These are phyloP conservation scores for Caenorhabditis sp. DNA, from an alignment of 2,888 invertebrate species.

Conservation along the genomic window DNA sequence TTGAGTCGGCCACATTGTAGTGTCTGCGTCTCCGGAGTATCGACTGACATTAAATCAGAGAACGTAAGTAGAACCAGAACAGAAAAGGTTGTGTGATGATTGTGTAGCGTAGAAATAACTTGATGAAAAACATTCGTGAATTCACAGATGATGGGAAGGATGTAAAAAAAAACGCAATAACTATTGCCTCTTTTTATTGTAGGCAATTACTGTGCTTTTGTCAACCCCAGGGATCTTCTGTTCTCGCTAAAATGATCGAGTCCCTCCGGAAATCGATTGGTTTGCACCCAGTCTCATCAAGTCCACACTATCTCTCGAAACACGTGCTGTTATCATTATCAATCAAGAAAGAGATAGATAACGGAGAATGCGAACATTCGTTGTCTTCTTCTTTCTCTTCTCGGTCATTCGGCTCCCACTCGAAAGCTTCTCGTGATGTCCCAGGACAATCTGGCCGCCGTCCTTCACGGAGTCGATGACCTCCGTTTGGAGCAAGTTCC, in stretches of 20 bases:
- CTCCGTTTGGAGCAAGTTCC: slow-evolving; percentile 63
- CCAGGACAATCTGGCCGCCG: slow-evolving; percentile 67
- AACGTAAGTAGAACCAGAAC: background rate
- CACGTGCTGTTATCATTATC: slow-evolving; percentile 27
- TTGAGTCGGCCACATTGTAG: slow-evolving; percentile 16
- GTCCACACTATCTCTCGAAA: too few relatives aligned
- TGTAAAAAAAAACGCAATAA: too few relatives aligned
- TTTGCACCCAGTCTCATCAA: too few relatives aligned
- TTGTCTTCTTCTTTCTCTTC: slow-evolving; percentile 5
- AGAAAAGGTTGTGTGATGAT: background rate
- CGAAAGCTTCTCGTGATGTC: too few relatives aligned
- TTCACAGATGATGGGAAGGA: too few relatives aligned
- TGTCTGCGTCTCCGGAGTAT: slow-evolving; percentile 38
- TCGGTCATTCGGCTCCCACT: background rate
- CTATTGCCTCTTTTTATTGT: too few relatives aligned
- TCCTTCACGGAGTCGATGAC: slow-evolving; percentile 65
- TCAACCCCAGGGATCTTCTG: too few relatives aligned
- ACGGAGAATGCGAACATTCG: slow-evolving; percentile 10
- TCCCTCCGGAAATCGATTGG: too few relatives aligned
- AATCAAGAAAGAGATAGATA: slow-evolving; percentile 14
- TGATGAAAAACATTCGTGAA: too few relatives aligned
- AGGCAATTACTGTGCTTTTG: too few relatives aligned
- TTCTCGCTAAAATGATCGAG: too few relatives aligned
- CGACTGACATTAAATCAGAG: background rate
- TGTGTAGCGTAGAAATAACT: too few relatives aligned